Evolutionary conservation across 2,888 invertebrate species (phyloP), one percentile per base, ranked within the genome.

Genomic region (Phaonia tiefii): DNA sequence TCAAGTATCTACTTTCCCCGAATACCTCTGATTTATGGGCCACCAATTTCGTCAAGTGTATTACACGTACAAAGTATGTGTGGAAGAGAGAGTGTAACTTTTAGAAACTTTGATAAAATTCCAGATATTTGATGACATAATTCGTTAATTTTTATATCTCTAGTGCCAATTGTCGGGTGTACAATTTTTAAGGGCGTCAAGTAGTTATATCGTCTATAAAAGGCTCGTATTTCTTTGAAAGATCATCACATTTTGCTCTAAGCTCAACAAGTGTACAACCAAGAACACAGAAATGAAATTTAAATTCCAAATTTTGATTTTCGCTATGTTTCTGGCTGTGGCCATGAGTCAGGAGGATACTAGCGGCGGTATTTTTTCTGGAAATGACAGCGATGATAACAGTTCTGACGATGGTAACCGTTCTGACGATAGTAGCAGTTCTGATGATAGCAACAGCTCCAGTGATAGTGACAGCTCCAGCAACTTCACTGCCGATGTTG

Each of bases 241-340:
- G 5, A 1, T n/a, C 11, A 51, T 51, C 10, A 22, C 51, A 51
- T 20, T 51, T 22, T 51, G 1, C 17, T 7, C 20, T 51, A 51
- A 10, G 22, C 3, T 51, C 20, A 8, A 1, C 22, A 2, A 22
- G 51, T 51, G 51, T 51, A 46, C 46, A 46, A n/a, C 5, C 17
- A 10, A 42, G 46, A 37, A n/a, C n/a, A 1, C 25, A 20, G 11
- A 65, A 56, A 76, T 71, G 76, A 44, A 70, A 1, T 76, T 56
- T 0, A 63, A 76, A 37, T 25, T 70, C 11, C 17, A 60, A 54
- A 65, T n/a, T n/a, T 10, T 65, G 25, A 42, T 54, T 2, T 46
- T 60, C 20, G 15, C 51, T 13, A 54, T 51, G 1, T 2, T 65
- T 26, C 8, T 71, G 13, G 15, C 44, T 42, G 11, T 54, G 0